Evolutionary conservation across 35 echinoderm and acorn worm species (phyloP).

Genomic region (Holothuria glaberrima): DNA sequence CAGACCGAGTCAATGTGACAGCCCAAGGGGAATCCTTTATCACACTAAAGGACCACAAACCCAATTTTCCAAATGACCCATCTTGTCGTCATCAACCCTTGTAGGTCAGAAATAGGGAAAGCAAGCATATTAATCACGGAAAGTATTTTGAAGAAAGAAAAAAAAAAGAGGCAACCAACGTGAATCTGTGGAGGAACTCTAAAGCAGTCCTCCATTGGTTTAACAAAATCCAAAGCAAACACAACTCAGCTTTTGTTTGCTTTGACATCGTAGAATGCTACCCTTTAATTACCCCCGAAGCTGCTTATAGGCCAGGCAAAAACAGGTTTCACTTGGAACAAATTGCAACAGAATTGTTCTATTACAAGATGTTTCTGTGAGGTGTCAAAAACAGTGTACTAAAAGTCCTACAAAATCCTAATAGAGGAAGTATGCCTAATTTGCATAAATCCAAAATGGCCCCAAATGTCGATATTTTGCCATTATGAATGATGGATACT

Average conservation of each 20-base stretch:
- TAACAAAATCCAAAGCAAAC: not conserved
- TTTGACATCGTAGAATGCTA: conserved; percentile 53
- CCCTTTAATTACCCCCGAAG: conserved; percentile 28
- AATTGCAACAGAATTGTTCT: too few relatives aligned
- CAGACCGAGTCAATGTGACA: conserved; percentile 8
- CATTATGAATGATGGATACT: too few relatives aligned
- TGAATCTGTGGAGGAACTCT: conserved; percentile 57
- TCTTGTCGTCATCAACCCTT: conserved; percentile 29
- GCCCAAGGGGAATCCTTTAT: conserved; percentile 33
- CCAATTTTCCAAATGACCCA: not conserved
- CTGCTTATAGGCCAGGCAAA: too few relatives aligned
- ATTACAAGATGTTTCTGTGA: too few relatives aligned
- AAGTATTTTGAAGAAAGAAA: conserved; percentile 8
- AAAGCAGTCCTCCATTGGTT: conserved; percentile 42
- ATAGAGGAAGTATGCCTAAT: too few relatives aligned
- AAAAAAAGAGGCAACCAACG: not conserved
- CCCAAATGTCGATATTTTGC: too few relatives aligned
- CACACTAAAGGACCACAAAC: conserved; percentile 34
- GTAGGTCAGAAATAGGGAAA: conserved; percentile 26
- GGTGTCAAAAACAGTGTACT: too few relatives aligned
- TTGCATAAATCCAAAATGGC: too few relatives aligned
- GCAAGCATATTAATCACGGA: conserved; percentile 24
- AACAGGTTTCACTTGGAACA: too few relatives aligned
- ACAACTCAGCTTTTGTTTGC: not conserved
- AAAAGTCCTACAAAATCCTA: too few relatives aligned